Base-by-base conservation (phyloP, 2,888 invertebrate species). In the Agrotis clavis region DNA sequence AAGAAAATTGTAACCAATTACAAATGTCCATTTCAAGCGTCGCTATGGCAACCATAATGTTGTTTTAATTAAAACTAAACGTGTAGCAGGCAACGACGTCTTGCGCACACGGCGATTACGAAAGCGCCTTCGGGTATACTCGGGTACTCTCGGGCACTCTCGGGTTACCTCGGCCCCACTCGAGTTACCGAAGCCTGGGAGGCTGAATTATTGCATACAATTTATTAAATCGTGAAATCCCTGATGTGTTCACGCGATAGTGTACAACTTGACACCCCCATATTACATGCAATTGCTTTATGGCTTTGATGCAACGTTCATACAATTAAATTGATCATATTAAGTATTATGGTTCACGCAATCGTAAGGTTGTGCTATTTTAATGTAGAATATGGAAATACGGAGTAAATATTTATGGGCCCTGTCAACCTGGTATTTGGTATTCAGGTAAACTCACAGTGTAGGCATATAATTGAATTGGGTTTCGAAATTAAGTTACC, bases 171-270 rank as follows among this genome's bases (percentile, higher is more conserved):
- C 77, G 76, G 69, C 35, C 75, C 74, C 74, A 62, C 73, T 84
- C 64, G 64, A 63, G 54, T 86, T 76, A 81, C 81, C 75, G 51
- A 70, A 75, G 72, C 67, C 73, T 82, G 68, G 73, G 75, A 84
- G 73, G 71, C 73, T 75, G 73, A 82, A 71, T 76, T 82, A 81
- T 82, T 84, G 78, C 80, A 79, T 77, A 74, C 68, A 59, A 79
- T 82, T 82, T 77, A 74, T 82, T 41, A 81, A 85, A 80, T 77
- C 78, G 60, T 74, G 81, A 71, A 82, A 83, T 82, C 74, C 67
- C 74, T 59, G 82, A 82, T 85, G 35, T 80, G 74, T 69, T 74
- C 71, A 67, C 60, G 73, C 57, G 70, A 82, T 85, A 74, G 74
- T 67, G 60, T 59, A 77, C 63, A 63, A 82, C 74, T 69, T 76